Evolutionary conservation across 2,797 vertebrate genomes (phyloP).

Genomic region (Sebastes vulpes): DNA sequence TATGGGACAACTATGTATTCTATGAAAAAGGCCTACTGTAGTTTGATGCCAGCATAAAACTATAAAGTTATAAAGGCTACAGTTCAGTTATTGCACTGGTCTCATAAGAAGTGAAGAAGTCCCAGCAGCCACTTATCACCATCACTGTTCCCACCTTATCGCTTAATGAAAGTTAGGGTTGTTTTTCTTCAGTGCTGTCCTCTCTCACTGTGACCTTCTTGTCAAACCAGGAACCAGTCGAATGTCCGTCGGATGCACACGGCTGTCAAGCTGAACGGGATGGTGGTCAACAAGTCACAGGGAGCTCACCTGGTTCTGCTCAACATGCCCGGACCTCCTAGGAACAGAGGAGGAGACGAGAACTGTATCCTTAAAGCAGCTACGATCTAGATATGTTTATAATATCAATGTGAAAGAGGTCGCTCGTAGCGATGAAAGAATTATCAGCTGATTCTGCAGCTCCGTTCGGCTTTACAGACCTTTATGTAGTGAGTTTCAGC

Average conservation of each 20-base stretch:
- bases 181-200: not conserved
- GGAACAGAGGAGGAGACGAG: slow-evolving; percentile 93
- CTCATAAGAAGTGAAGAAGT: not conserved
- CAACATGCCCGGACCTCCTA: slow-evolving; percentile 97
- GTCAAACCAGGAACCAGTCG: slow-evolving; percentile 90
- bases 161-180: not conserved
- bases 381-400: not conserved
- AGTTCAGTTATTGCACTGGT: not conserved
- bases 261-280: slow-evolving; percentile 90
- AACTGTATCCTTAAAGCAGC: slow-evolving; percentile 94
- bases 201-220: slow-evolving; percentile 11
- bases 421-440: not conserved
- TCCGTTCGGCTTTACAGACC: no score
- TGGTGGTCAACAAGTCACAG: slow-evolving; percentile 93
- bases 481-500: not conserved
- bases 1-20: not conserved
- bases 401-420: not conserved
- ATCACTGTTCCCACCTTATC: not conserved
- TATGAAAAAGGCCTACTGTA: not conserved
- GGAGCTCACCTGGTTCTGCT: slow-evolving; percentile 94
- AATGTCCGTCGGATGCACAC: slow-evolving; percentile 94
- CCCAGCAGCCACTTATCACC: not conserved
- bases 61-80: not conserved
- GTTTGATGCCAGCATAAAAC: not conserved
- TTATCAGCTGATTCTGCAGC: not conserved